These are phyloP conservation scores for Hyaena hyaena DNA, from an alignment of 2,113 vertebrate genomes.

Conservation along the genomic window DNA sequence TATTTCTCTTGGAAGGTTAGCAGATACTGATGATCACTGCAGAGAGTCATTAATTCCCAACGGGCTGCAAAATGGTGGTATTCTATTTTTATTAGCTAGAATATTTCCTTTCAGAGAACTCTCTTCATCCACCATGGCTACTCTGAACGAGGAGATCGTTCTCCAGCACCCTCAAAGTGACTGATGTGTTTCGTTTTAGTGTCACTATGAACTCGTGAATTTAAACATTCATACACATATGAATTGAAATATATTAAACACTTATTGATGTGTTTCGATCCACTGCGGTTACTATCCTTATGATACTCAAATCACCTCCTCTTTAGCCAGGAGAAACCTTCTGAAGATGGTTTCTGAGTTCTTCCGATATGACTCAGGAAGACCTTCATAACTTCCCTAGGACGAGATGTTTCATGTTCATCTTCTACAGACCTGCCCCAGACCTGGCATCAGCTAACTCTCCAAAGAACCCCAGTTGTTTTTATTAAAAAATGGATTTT, in stretches of 20 bases:
- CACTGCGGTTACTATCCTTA: neutral
- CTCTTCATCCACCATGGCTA: neutral
- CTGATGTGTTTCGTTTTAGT: neutral
- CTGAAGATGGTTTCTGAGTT: slow-evolving; percentile 1
- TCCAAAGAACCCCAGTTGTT: neutral
- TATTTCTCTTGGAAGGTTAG: neutral
- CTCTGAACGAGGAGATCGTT: neutral
- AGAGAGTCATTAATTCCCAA: neutral
- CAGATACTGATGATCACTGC: neutral
- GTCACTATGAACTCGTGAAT: neutral
- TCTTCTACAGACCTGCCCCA: neutral
- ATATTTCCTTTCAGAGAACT: slow-evolving; percentile 26
- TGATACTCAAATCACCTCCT: neutral
- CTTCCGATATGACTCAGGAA: neutral
- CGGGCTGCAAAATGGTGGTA: slow-evolving; percentile 5
- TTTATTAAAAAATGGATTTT: neutral
- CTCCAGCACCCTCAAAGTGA: neutral
- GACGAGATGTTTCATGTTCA: neutral
- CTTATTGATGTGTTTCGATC: neutral
- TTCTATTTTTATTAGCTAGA: slow-evolving; percentile 31
- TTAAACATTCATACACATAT: neutral
- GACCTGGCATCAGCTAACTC: neutral
- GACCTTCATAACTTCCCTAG: neutral
- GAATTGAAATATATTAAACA: neutral
- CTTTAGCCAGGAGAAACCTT: neutral